Percentiles rank a stretch among this genome's conserved stretches.
Evolutionary conservation across 2,888 invertebrate species (phyloP).

Genomic region (Adineta ricciae): DNA sequence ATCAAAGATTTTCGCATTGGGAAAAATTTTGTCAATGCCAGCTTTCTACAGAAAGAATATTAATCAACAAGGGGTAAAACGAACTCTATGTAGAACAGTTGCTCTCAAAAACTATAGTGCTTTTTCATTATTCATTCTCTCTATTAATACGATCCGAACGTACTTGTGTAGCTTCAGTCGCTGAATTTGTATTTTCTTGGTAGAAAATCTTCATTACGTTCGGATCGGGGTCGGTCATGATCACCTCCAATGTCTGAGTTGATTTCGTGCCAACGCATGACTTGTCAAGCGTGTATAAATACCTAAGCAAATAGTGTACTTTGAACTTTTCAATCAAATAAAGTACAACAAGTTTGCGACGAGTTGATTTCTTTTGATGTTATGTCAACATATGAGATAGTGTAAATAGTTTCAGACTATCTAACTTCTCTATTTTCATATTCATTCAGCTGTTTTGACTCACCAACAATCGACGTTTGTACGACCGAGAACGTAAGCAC

Average conservation of each 20-base stretch:
- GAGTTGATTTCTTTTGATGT: too few relatives aligned
- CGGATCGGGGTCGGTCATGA: slow-evolving; percentile 89
- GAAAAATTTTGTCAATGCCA: slow-evolving; percentile 80
- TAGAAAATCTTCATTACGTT: slow-evolving; percentile 83
- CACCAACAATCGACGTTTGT: slow-evolving; percentile 80
- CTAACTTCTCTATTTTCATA: too few relatives aligned
- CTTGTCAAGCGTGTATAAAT: slow-evolving; percentile 74
- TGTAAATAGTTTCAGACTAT: too few relatives aligned
- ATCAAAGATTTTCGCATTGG: slow-evolving; percentile 82
- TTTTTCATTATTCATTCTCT: slow-evolving; percentile 50
- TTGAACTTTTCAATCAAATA: too few relatives aligned
- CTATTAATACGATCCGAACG: not conserved
- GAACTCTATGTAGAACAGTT: too few relatives aligned
- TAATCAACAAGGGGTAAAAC: too few relatives aligned
- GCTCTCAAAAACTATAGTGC: too few relatives aligned
- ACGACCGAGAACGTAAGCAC: slow-evolving; percentile 84
- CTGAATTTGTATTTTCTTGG: slow-evolving; percentile 64
- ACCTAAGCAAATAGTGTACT: slow-evolving; percentile 47
- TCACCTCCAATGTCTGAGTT: slow-evolving; percentile 91
- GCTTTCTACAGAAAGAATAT: slow-evolving; percentile 57
- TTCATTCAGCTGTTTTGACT: slow-evolving; percentile 32
- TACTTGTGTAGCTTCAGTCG: slow-evolving; percentile 69
- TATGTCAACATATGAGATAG: too few relatives aligned
- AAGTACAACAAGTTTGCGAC: not conserved
- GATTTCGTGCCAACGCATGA: slow-evolving; percentile 56